phyloP scores from a whole-genome alignment of 2,113 vertebrate species.

The Pteruthius melanotis region DNA sequence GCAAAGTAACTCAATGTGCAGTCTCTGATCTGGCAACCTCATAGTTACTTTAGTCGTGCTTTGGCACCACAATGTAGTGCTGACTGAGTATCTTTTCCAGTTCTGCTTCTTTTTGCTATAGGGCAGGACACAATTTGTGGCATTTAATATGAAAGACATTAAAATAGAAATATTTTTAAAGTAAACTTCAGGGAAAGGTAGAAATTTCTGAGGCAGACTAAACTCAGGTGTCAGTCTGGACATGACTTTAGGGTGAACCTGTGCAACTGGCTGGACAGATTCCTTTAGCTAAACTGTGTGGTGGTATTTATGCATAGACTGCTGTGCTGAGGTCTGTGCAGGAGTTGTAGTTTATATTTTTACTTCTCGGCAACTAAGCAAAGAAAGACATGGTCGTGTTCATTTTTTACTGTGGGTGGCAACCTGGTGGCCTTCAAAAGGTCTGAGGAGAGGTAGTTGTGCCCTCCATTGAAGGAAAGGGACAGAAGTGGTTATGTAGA shows the following conservation, averaged over 20 bases:
- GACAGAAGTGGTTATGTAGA: neutral
- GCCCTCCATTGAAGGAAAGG: neutral
- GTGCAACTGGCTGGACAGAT: neutral
- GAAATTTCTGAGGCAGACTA: neutral
- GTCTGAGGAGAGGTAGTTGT: neutral
- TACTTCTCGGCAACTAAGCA: neutral
- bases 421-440: neutral
- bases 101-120: neutral
- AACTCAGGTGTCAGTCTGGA: neutral
- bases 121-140: neutral
- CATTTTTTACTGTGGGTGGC: neutral
- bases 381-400: accelerated
- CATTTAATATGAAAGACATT: neutral
- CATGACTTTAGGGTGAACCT: neutral
- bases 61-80: neutral
- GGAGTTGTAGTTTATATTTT: neutral
- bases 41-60: neutral
- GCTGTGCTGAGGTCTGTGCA: neutral
- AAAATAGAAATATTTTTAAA: neutral
- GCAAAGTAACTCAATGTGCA: neutral
- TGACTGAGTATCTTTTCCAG: neutral
- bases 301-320: neutral
- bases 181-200: neutral
- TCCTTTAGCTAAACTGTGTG: neutral
- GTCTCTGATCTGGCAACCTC: neutral